A percentile compares a stretch with the other conserved stretches of the same genome.
Conservation (phyloP, 2,113 vertebrate genomes). For the Hylia prasina region DNA sequence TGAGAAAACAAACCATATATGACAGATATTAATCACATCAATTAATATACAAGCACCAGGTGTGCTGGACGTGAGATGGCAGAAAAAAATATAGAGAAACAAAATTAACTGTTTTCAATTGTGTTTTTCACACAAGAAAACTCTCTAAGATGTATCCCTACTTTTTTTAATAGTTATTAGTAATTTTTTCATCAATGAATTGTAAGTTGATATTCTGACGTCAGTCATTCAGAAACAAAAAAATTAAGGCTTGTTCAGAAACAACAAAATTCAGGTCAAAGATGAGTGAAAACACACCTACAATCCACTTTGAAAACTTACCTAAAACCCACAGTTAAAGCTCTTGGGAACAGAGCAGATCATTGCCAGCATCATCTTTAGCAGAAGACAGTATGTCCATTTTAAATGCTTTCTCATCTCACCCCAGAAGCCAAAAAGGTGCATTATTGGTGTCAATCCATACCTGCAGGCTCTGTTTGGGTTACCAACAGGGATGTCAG, state of each 20-base stretch:
- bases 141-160: background rate
- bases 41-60: background rate
- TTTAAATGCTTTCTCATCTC: background rate
- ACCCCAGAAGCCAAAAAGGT: background rate
- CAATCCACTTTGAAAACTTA: background rate
- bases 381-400: background rate
- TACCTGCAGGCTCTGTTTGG: background rate
- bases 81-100: background rate
- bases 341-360: background rate
- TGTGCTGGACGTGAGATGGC: background rate
- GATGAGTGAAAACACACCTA: background rate
- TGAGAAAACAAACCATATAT: constrained; percentile 11
- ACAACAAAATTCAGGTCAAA: background rate
- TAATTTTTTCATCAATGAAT: background rate
- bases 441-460: background rate
- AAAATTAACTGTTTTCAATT: constrained; percentile 2
- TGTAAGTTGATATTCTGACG: background rate
- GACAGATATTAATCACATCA: constrained; percentile 40
- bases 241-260: background rate
- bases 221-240: background rate
- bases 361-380: background rate
- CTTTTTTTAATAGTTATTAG: background rate
- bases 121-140: background rate
- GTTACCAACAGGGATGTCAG: background rate
- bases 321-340: background rate